A percentile compares a stretch with the other conserved stretches of the same genome.
Conservation (phyloP, 2,113 vertebrate genomes). For the Riparia riparia region DNA sequence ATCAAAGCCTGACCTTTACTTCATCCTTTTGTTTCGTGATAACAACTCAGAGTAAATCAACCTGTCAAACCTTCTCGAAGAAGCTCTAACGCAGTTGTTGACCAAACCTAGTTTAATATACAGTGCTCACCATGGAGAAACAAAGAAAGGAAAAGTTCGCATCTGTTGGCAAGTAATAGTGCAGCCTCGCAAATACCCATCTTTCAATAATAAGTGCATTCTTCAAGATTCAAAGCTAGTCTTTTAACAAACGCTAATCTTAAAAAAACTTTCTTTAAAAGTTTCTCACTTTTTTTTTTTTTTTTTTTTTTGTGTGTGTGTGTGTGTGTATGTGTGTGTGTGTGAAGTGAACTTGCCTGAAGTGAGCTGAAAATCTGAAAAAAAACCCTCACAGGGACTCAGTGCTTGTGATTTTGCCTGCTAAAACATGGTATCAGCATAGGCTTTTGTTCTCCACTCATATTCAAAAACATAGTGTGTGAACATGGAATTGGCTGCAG, state of each 20-base stretch:
- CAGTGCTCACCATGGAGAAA: neutral
- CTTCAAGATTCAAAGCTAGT: neutral
- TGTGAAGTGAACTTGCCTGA: neutral
- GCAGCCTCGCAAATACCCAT: neutral
- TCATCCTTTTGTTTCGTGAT: neutral
- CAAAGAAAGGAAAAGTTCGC: neutral
- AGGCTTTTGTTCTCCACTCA: neutral
- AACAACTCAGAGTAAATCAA: neutral
- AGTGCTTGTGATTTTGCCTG: neutral
- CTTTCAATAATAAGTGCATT: neutral
- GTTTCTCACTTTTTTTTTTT: neutral
- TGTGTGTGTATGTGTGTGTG: too few species aligned
- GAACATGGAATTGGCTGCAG: neutral
- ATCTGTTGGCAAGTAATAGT: accelerated
- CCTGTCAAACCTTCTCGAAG: neutral
- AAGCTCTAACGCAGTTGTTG: neutral
- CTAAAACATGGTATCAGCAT: neutral
- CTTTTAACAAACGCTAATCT: neutral
- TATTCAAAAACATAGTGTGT: accelerated
- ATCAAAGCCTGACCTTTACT: neutral
- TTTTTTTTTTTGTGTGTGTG: neutral
- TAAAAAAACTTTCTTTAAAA: neutral
- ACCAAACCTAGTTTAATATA: neutral
- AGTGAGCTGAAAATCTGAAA: neutral
- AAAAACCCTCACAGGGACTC: neutral